Evolutionary conservation across 2,113 vertebrate genomes (phyloP).

Genomic region (Passer domesticus): DNA sequence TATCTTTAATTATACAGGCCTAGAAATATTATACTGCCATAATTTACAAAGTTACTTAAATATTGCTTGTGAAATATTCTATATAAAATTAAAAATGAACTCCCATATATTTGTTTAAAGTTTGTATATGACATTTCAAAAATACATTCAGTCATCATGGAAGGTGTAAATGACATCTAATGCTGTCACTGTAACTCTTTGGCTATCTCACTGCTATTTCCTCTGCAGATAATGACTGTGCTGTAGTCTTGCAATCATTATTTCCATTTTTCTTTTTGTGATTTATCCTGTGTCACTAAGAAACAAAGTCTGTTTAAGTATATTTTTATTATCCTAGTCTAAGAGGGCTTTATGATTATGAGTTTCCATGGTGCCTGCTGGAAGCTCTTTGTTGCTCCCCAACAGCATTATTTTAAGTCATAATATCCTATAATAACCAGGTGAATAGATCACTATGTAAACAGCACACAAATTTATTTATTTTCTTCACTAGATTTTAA

Average conservation of each 20-base stretch:
- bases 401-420: slow-evolving; percentile 34
- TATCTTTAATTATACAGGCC: background rate
- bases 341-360: slow-evolving; percentile 67
- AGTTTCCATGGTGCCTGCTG: slow-evolving; percentile 21
- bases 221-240: background rate
- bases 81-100: background rate
- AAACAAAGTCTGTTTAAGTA: slow-evolving; percentile 49
- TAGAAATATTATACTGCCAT: background rate
- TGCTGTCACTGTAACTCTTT: slow-evolving; percentile 14
- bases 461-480: slow-evolving; percentile 19
- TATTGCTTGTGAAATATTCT: background rate
- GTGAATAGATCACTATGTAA: slow-evolving; percentile 35
- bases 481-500: slow-evolving; percentile 48
- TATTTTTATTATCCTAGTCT: slow-evolving; percentile 67
- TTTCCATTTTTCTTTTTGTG: slow-evolving; percentile 22
- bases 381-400: slow-evolving; percentile 55
- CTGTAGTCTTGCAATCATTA: background rate
- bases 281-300: slow-evolving; percentile 41
- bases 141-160: background rate
- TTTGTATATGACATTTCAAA: background rate
- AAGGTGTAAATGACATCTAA: slow-evolving; percentile 5
- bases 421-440: slow-evolving; percentile 20
- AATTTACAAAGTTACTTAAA: background rate
- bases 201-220: slow-evolving; percentile 36
- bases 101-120: background rate